phyloP scores from a whole-genome alignment of 2,888 invertebrate species.

The Zelleria hepariella region DNA sequence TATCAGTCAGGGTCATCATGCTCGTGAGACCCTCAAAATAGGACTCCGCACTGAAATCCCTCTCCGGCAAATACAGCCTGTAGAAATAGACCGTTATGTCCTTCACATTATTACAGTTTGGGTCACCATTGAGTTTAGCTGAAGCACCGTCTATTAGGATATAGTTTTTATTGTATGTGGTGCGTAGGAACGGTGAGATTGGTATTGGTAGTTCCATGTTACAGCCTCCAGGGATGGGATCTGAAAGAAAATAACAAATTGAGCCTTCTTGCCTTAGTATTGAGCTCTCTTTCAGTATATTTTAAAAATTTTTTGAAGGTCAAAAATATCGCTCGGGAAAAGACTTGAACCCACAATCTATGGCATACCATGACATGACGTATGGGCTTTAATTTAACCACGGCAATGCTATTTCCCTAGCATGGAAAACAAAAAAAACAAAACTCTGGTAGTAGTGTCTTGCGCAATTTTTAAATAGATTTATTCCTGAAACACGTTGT shows the following conservation, averaged over 20 bases:
- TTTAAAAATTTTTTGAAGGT: no score
- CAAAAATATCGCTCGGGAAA: no score
- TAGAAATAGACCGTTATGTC: conserved; percentile 68
- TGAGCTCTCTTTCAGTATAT: no score
- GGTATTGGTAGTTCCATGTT: conserved; percentile 77
- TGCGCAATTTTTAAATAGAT: no score
- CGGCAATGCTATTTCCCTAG: no score
- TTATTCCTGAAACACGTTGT: no score
- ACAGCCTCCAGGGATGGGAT: conserved; percentile 85
- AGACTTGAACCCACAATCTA: no score
- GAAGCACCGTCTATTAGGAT: conserved; percentile 71
- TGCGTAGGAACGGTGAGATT: conserved; percentile 73
- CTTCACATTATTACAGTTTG: conserved; percentile 30
- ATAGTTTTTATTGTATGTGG: conserved; percentile 36
- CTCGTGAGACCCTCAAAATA: conserved; percentile 74
- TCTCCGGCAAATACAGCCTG: conserved; percentile 73
- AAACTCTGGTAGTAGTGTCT: no score
- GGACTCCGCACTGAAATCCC: conserved; percentile 59
- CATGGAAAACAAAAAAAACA: no score
- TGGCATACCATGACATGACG: no score
- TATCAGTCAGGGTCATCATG: conserved; percentile 74
- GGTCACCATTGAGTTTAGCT: conserved; percentile 39
- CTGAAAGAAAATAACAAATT: conserved; percentile 48
- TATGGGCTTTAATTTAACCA: no score
- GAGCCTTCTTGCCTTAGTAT: neutral